Base-by-base conservation (phyloP, 2,113 vertebrate genomes). In the Rostratula benghalensis region DNA sequence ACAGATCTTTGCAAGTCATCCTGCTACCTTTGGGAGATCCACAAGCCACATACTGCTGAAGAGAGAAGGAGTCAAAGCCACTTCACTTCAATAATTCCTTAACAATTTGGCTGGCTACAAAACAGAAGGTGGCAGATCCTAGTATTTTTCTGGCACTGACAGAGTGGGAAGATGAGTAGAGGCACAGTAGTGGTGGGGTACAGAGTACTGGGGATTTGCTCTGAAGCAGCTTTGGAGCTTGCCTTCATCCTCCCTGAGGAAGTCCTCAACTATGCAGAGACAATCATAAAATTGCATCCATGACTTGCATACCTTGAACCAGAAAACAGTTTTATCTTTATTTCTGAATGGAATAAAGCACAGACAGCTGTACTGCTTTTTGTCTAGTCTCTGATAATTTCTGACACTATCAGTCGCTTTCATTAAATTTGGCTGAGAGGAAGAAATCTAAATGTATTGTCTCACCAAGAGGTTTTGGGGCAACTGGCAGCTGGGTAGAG, bases 311-410 rank as follows among this genome's bases (percentile, higher is more conserved):
- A 79, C 45, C n/a, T 60, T 54, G 45, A 87, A 70, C 24, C 54
- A 92, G 71, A 87, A 71, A 84, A 35, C 7, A 37, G 10, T 45
- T 89, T 48, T 61, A 48, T 39, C n/a, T 41, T 39, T 21, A 19
- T 57, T 89, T 74, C 59, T 69, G 56, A 84, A 48, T 24, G 12
- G 46, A 75, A 56, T 19, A 56, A 90, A 33, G 46, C 12, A 53
- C 12, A 27, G 56, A 33, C 20, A 82, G 37, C 46, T 81, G 17
- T 48, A 53, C 13, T 10, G 11, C 50, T 78, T 93, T 91, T 67
- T 0, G 0, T 41, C 41, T 53, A 61, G 27, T 46, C 23, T 9
- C 50, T 78, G 1, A 0, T 59, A 74, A 22, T 39, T 81, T 65
- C 71, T 87, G 30, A 87, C 81, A 78, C 71, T 25, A 74, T 56